phyloP scores from a whole-genome alignment of 2,888 invertebrate species.

The Cosmopolites sordidus region DNA sequence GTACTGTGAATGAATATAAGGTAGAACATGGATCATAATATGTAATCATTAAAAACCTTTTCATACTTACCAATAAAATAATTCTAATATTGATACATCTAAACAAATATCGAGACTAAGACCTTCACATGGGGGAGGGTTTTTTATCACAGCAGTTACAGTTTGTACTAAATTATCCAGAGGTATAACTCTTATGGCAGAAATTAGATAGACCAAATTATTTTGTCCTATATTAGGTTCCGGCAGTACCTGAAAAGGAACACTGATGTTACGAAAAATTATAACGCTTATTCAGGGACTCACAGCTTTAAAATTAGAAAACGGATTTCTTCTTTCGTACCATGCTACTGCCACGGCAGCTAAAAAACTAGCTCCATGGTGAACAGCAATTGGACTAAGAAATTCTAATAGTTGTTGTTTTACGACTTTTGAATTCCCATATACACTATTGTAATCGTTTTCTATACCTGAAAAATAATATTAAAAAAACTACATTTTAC shows the following conservation, averaged over 20 bases:
- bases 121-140: slow-evolving; percentile 62
- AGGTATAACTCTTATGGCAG: slow-evolving; percentile 77
- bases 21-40: too few relatives aligned
- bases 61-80: slow-evolving; percentile 61
- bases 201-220: slow-evolving; percentile 72
- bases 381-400: slow-evolving; percentile 76
- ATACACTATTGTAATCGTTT: slow-evolving; percentile 53
- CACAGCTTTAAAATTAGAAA: slow-evolving; percentile 49
- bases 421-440: slow-evolving; percentile 63
- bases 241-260: slow-evolving; percentile 51
- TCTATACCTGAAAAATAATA: slow-evolving; percentile 19
- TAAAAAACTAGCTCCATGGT: slow-evolving; percentile 75
- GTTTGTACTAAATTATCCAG: slow-evolving; percentile 80
- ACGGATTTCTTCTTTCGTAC: slow-evolving; percentile 64
- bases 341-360: slow-evolving; percentile 82
- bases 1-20: too few relatives aligned
- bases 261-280: not conserved
- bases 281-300: slow-evolving; percentile 17
- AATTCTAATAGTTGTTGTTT: slow-evolving; percentile 77
- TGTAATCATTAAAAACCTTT: too few relatives aligned
- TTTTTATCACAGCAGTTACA: slow-evolving; percentile 75
- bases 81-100: slow-evolving; percentile 77
- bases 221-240: slow-evolving; percentile 67
- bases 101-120: slow-evolving; percentile 58
- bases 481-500: not conserved